Evolutionary conservation across 1,140 invertebrate genomes (phyloP), one percentile per base, ranked within the genome.

Genomic region (Chelonus insularis): DNA sequence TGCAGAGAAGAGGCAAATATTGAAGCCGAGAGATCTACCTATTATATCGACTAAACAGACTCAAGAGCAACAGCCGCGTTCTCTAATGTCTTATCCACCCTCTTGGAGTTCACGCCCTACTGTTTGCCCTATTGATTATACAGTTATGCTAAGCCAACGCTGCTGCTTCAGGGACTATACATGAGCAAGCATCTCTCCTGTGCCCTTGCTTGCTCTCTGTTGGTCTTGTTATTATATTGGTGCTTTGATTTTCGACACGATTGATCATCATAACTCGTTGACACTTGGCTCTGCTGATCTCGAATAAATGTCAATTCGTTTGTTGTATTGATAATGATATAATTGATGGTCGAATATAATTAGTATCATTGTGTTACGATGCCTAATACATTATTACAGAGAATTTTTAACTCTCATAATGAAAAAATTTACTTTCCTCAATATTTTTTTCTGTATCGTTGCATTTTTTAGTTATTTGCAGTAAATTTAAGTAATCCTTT

Each of bases 41-140:
- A 60, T 64, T 64, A 60, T 62, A 64, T 64, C 60, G 59, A 64
- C 62, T 64, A 64, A 67, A 61, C 61, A 47, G 47, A 58, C 20
- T 23, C 37, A 25, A 34, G 32, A 54, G 47, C 51, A 54, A 11
- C 36, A 57, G 32, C 48, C 20, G 48, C 21, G 63, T 55, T 54
- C 21, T 57, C 57, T 62, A 69, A 72, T 63, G 64, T 68, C 60
- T 67, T 62, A 68, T 65, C 45, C 55, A 56, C 55, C 64, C 62
- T 57, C 47, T 60, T 57, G 37, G 48, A 64, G 62, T 60, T 67
- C 64, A 41, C 69, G 64, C 65, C 68, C 64, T 69, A 57, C 58
- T 68, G 66, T 71, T 69, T 71, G 62, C 68, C 64, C 63, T 69
- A 71, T 71, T 67, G 70, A 71, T 71, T 71, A 68, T 64, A 65